Evolutionary conservation across 2,888 invertebrate species (phyloP).

Genomic region (Matsumyia berberina): DNA sequence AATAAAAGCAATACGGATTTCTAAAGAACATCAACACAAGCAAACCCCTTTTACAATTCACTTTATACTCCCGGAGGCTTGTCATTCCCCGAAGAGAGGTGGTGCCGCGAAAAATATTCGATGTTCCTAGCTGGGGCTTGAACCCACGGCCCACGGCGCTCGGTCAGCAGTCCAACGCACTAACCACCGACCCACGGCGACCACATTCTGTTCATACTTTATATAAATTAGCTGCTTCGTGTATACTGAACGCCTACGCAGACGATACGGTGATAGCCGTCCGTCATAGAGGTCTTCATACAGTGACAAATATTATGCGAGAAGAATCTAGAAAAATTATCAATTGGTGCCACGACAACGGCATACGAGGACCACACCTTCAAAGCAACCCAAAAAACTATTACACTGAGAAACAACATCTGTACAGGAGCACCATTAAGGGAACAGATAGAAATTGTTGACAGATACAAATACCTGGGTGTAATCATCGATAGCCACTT

Average conservation of each 20-base stretch:
- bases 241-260: background rate
- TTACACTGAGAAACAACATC: background rate
- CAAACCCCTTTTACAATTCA: too few species aligned
- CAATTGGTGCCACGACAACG: conserved; percentile 25
- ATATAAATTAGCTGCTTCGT: background rate
- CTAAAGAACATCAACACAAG: too few species aligned
- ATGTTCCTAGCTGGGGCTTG: too few species aligned
- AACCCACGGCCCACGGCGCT: too few species aligned
- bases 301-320: too few species aligned
- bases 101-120: too few species aligned
- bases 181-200: too few species aligned
- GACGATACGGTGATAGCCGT: background rate
- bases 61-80: too few species aligned
- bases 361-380: conserved; percentile 3
- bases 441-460: conserved; percentile 6
- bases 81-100: too few species aligned
- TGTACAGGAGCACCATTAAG: background rate
- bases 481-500: conserved; percentile 1
- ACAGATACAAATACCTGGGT: conserved; percentile 13
- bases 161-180: too few species aligned
- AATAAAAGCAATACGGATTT: too few species aligned
- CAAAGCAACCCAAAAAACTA: background rate
- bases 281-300: background rate
- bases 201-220: background rate
- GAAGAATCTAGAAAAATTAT: too few species aligned